Evolutionary conservation across 2,888 invertebrate species (phyloP), one percentile per base, ranked within the genome.

Genomic region (Brachynemurus nebulosus): DNA sequence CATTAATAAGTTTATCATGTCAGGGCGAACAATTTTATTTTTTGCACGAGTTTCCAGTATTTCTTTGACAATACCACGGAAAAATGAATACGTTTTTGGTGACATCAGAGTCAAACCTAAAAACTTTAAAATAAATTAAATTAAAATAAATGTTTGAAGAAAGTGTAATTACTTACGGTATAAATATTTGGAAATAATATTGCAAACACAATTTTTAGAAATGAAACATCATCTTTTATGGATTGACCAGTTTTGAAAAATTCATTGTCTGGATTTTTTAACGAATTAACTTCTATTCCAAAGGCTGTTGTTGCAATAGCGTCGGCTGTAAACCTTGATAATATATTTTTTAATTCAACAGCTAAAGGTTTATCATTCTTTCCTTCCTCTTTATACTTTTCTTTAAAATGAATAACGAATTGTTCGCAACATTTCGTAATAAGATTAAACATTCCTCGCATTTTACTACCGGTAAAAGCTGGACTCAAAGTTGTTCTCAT

Each of bases 231-330:
- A n/a, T n/a, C n/a, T n/a, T n/a, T n/a, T n/a, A n/a, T n/a, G n/a
- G n/a, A n/a, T 23, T 25, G 25, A n/a, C 12, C 40, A 2, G 14
- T 40, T 23, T 21, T n/a, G 38, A 45, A 51, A 25, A 51, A 50
- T 18, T 46, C 47, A 39, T 51, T 51, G 5, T 46, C 40, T 19
- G 46, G 47, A 16, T 51, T 12, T 18, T 39, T 40, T 8, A 50
- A 27, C 3, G 51, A 51, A 36, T 51, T 45, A 2, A 44, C 35
- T n/a, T 44, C 19, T 9, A 51, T 27, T 1, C 50, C 51, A 25
- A 51, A 51, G 3, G 51, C 48, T 8, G 47, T 21, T 2, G 47
- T 48, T 12, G 50, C 50, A 23, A 51, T 50, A 6, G 48, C 46
- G 21, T 51, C 51, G 27, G 45, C 49, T 11, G 51, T 44, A 14